phyloP scores from a whole-genome alignment of 2,797 vertebrate genomes.

The Phalanger gymnotis region DNA sequence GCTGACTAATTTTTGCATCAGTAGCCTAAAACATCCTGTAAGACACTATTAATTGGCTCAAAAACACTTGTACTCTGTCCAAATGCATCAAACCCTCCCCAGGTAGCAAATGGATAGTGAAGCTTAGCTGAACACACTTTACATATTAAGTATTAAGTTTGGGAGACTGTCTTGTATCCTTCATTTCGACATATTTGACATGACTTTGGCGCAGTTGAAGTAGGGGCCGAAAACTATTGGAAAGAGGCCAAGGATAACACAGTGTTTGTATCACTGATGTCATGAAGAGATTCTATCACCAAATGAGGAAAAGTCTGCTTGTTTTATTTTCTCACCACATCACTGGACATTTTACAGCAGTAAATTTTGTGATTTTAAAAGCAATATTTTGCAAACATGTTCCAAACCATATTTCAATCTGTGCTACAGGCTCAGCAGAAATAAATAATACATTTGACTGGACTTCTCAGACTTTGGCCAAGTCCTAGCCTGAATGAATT shows the following conservation, averaged over 20 bases:
- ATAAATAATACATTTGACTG: slow-evolving; percentile 71
- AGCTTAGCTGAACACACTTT: slow-evolving; percentile 67
- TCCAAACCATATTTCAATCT: slow-evolving; percentile 70
- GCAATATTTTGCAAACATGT: slow-evolving; percentile 63
- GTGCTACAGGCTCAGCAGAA: slow-evolving; percentile 64
- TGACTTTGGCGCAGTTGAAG: slow-evolving; percentile 71
- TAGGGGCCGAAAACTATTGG: slow-evolving; percentile 51
- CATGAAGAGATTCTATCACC: slow-evolving; percentile 50
- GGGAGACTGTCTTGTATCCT: slow-evolving; percentile 59
- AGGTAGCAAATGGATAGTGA: slow-evolving; percentile 51
- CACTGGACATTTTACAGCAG: slow-evolving; percentile 59
- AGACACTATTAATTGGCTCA: slow-evolving; percentile 73
- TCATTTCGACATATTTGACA: slow-evolving; percentile 59
- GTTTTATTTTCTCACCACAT: slow-evolving; percentile 53
- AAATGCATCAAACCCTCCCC: slow-evolving; percentile 70
- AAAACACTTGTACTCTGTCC: slow-evolving; percentile 63
- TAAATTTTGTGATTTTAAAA: slow-evolving; percentile 61
- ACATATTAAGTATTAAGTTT: slow-evolving; percentile 66
- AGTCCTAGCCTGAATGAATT: slow-evolving; percentile 69
- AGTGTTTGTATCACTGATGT: slow-evolving; percentile 50
- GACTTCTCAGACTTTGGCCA: slow-evolving; percentile 57
- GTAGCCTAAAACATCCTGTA: slow-evolving; percentile 73
- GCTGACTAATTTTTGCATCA: slow-evolving; percentile 49
- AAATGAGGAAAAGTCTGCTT: slow-evolving; percentile 55
- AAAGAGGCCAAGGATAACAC: slow-evolving; percentile 74